Evolutionary conservation across 2,888 invertebrate species (phyloP).

Genomic region (Hirtodrosophila histrioides): DNA sequence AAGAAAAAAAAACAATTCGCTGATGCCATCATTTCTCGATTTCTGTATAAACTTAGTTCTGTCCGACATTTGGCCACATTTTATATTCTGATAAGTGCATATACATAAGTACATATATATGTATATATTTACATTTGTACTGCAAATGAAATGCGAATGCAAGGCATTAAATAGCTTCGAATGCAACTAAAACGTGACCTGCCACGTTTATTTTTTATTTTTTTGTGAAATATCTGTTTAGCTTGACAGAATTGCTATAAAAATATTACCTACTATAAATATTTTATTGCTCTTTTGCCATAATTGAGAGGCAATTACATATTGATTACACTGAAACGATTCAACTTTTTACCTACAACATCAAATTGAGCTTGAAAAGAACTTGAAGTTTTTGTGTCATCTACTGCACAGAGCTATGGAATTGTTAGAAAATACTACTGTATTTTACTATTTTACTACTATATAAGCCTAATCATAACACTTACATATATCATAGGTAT

Average conservation of each 20-base stretch:
- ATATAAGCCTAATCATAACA: too few relatives aligned
- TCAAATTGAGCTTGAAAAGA: too few relatives aligned
- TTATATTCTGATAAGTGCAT: slow-evolving; percentile 5
- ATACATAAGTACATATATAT: slow-evolving; percentile 1
- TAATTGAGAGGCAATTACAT: too few relatives aligned
- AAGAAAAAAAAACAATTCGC: slow-evolving; percentile 30
- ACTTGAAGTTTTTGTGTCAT: too few relatives aligned
- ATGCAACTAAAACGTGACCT: slow-evolving; percentile 33
- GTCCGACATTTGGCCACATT: slow-evolving; percentile 36
- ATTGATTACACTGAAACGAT: too few relatives aligned
- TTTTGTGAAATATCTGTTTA: slow-evolving; percentile 20
- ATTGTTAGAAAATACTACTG: too few relatives aligned
- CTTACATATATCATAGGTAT: too few relatives aligned
- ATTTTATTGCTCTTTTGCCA: too few relatives aligned
- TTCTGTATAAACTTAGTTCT: slow-evolving; percentile 48
- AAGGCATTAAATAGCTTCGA: slow-evolving; percentile 42
- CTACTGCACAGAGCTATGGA: too few relatives aligned
- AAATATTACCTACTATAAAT: too few relatives aligned
- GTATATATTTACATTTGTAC: slow-evolving; percentile 20
- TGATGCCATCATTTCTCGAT: slow-evolving; percentile 31
- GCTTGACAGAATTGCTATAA: slow-evolving; percentile 17
- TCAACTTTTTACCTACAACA: too few relatives aligned
- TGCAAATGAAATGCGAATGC: slow-evolving; percentile 46
- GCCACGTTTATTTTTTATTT: slow-evolving; percentile 27
- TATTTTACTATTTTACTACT: too few relatives aligned